Base-by-base conservation (phyloP, 1,140 invertebrate species). In the Aphidius gifuensis region DNA sequence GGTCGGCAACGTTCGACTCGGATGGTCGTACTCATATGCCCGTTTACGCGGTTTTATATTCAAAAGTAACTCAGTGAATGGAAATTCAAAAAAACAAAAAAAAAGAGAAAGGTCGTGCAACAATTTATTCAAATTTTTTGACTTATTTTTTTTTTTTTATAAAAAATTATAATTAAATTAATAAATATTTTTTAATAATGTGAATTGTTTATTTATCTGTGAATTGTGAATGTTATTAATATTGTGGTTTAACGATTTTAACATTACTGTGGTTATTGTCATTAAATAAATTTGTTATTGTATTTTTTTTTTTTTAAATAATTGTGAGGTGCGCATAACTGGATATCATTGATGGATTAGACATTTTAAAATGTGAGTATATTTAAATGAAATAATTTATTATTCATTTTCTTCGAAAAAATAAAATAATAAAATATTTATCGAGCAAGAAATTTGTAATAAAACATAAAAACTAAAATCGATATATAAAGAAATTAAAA, bases 1-100 rank as follows among this genome's bases (percentile, higher is more conserved):
- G 65, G 71, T 70, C 73, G 71, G 66, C 72, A 71, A 71, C 72
- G 71, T 69, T 76, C 74, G 74, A 68, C 69, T 62, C 66, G 71
- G 56, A 65, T 71, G 71, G 69, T 74, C 58, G 69, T 56, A 51
- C 50, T 60, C 11, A 53, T 61, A 32, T 45, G 6, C 32, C n/a
- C n/a, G n/a, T n/a, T n/a, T n/a, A 60, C 45, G 43, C 50, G 43
- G 21, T 58, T 57, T 44, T 9, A 45, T 47, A 38, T 32, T 44
- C 7, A 53, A 40, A 47, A 49, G 40, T 43, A 23, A 23, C 23
- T 23, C 23, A 23, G 23, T 23, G 23, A 23, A 23, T 23, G 23
- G 23, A 21, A 21, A 43, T 23, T 4, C 21, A 50, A 50, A 50
- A 44, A 9, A 44, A 4, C 2, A 9, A 9, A 8, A 8, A 6